phyloP scores from a whole-genome alignment of 2,888 invertebrate genomes.

The Sisyra nigra region DNA sequence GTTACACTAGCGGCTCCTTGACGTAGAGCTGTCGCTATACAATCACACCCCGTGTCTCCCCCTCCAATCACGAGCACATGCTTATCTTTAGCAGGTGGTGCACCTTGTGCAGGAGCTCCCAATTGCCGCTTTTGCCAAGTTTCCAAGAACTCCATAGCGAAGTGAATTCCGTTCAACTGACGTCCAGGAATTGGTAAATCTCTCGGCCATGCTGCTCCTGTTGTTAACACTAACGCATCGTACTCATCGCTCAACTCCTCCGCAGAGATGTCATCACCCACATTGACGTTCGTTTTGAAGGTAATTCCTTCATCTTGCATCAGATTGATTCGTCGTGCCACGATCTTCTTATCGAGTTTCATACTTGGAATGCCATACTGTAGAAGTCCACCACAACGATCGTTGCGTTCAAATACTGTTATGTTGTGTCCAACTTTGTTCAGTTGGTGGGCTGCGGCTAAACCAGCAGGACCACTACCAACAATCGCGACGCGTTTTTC shows the following conservation, averaged over 20 bases:
- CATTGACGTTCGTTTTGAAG: constrained; percentile 59
- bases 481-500: constrained; percentile 78
- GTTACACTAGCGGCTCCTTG: constrained; percentile 83
- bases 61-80: constrained; percentile 86
- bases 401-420: constrained; percentile 93
- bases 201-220: constrained; percentile 93
- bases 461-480: constrained; percentile 87
- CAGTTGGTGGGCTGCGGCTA: constrained; percentile 92
- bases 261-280: constrained; percentile 81
- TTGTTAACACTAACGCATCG: constrained; percentile 78
- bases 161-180: constrained; percentile 83
- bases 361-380: constrained; percentile 98
- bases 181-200: constrained; percentile 73
- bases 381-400: constrained; percentile 83
- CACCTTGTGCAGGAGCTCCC: constrained; percentile 32
- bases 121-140: constrained; percentile 91
- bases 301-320: constrained; percentile 76
- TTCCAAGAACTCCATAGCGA: constrained; percentile 95
- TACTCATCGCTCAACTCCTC: constrained; percentile 46
- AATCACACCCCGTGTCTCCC: constrained; percentile 86
- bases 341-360: constrained; percentile 91
- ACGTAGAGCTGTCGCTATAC: constrained; percentile 91
- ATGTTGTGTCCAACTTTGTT: constrained; percentile 96
- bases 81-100: constrained; percentile 77
- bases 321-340: constrained; percentile 73